Evolutionary conservation across 2,797 vertebrate species (phyloP).

Genomic region (Vespertilio murinus): DNA sequence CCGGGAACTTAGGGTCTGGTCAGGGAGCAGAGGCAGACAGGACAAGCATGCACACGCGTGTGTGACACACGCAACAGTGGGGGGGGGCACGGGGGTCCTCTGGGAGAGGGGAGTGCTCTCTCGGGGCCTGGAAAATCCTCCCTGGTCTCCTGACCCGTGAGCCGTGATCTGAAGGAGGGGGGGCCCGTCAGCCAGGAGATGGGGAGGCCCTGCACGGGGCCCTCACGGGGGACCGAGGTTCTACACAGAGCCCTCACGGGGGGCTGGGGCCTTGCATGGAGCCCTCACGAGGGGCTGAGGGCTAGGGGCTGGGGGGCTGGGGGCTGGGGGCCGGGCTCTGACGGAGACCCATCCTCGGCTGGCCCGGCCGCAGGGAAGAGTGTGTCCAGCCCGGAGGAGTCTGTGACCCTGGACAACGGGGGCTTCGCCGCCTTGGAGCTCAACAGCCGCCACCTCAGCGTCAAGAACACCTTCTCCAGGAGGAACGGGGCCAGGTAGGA

Average conservation of each 20-base stretch:
- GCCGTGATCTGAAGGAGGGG: not conserved
- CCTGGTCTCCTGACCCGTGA: not conserved
- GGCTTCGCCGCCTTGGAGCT: constrained; percentile 96
- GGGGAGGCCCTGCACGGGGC: too few relatives aligned
- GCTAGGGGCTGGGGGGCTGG: not conserved
- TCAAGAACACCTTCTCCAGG: constrained; percentile 94
- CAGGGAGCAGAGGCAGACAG: too few relatives aligned
- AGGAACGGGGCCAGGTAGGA: constrained; percentile 95
- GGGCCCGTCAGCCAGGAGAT: not conserved
- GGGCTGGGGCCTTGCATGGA: too few relatives aligned
- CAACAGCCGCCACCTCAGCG: constrained; percentile 93
- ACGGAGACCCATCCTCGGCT: rapidly evolving
- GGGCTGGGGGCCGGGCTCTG: rapidly evolving
- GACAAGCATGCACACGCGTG: rapidly evolving
- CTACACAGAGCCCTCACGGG: too few relatives aligned
- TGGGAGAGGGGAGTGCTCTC: not conserved
- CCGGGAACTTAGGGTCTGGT: rapidly evolving
- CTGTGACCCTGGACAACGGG: constrained; percentile 94
- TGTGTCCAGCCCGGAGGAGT: constrained; percentile 90
- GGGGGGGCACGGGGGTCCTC: rapidly evolving
- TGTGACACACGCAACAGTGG: rapidly evolving
- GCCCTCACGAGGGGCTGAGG: too few relatives aligned
- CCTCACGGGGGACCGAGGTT: too few relatives aligned
- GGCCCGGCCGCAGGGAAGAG: constrained; percentile 87
- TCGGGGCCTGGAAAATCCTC: rapidly evolving